Percentiles rank a stretch among this genome's conserved stretches.
phyloP scores from a whole-genome alignment of 64 coral and sea anemone genomes.

The Montipora cactus region DNA sequence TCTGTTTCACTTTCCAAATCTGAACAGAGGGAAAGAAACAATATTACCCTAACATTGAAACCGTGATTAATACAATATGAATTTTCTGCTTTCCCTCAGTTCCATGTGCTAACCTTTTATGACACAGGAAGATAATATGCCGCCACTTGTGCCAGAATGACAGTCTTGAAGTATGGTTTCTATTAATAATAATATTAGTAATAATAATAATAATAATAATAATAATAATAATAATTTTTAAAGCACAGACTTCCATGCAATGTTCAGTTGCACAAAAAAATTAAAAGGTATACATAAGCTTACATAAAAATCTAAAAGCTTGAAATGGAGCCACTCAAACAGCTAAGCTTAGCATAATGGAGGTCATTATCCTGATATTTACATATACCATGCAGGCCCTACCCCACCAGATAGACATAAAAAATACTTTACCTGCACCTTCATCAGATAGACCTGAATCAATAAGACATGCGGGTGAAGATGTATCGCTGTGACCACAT shows the following conservation, averaged over 20 bases:
- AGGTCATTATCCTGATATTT: constrained; percentile 10
- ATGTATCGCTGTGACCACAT: constrained; percentile 73
- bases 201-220: neutral
- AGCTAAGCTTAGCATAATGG: neutral
- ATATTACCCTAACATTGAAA: neutral
- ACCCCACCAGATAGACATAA: neutral
- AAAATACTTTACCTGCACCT: constrained; percentile 17
- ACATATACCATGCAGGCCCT: neutral
- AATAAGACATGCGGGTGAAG: constrained; percentile 60
- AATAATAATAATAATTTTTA: constrained; percentile 8
- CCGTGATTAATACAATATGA: neutral
- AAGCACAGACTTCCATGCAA: constrained; percentile 16
- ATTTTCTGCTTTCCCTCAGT: neutral
- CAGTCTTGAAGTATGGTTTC: constrained; percentile 9
- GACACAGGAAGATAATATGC: constrained; percentile 18
- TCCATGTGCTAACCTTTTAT: constrained; percentile 10
- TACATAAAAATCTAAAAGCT: constrained; percentile 27
- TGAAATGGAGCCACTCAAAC: neutral
- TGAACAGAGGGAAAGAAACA: neutral
- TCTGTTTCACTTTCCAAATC: constrained; percentile 15
- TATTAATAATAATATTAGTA: neutral
- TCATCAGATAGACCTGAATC: constrained; percentile 45
- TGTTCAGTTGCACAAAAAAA: constrained; percentile 13
- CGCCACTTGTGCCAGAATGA: constrained; percentile 14
- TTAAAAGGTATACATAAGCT: constrained; percentile 1